These are phyloP conservation scores for Metalampra italica DNA, from an alignment of 2,888 invertebrate genomes.

Conservation along the genomic window DNA sequence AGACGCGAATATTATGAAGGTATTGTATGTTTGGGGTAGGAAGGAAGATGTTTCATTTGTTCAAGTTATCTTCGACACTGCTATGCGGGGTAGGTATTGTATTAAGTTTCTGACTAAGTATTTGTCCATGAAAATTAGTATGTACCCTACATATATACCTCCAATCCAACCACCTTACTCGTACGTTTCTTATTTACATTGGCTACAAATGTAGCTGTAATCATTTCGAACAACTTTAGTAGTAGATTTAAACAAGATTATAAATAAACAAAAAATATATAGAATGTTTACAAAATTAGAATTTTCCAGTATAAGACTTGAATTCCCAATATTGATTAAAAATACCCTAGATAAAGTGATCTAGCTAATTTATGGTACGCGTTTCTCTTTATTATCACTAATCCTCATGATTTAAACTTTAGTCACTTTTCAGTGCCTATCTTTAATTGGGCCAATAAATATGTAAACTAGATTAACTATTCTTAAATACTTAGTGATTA, in stretches of 20 bases:
- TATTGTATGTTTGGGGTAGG: neutral
- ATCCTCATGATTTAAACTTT: too few species aligned
- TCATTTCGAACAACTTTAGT: too few species aligned
- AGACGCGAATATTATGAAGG: constrained; percentile 12
- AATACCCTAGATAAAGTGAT: neutral
- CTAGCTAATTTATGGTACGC: neutral
- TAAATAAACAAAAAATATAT: neutral
- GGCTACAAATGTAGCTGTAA: too few species aligned
- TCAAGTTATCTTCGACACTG: constrained; percentile 1
- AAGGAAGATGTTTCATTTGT: constrained; percentile 3
- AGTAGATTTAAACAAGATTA: too few species aligned
- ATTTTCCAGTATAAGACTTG: neutral
- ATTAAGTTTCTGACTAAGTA: too few species aligned
- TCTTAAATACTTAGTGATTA: constrained; percentile 1
- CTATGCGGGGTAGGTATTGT: too few species aligned
- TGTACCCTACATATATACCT: too few species aligned
- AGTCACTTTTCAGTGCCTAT: too few species aligned
- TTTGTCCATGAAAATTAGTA: too few species aligned
- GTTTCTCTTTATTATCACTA: neutral
- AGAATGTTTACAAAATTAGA: neutral
- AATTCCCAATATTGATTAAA: neutral
- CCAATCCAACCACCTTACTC: too few species aligned
- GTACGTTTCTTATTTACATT: too few species aligned
- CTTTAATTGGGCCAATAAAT: constrained; percentile 24
- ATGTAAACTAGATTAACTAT: constrained; percentile 20